Conservation (phyloP, 2,113 vertebrate genomes). For the Dipodomys merriami region DNA sequence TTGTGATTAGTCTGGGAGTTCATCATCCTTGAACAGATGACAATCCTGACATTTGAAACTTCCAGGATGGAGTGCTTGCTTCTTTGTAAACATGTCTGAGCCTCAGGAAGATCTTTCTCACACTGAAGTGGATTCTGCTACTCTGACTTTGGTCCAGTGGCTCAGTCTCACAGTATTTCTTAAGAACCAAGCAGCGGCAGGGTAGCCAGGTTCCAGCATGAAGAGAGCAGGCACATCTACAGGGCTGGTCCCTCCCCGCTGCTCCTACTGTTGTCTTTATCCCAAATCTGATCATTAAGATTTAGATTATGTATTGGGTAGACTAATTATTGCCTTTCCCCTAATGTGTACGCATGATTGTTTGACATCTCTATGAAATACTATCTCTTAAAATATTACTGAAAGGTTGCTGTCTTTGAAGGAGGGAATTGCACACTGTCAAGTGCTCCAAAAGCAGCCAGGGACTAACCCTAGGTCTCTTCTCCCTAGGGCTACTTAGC, state of each 20-base stretch:
- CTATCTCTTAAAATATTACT: not conserved
- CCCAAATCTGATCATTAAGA: not conserved
- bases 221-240: not conserved
- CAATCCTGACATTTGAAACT: not conserved
- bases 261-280: not conserved
- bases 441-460: not conserved
- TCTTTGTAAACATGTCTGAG: not conserved
- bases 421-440: not conserved
- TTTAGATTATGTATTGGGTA: not conserved
- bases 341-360: not conserved
- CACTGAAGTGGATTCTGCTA: not conserved
- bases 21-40: not conserved
- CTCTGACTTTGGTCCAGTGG: not conserved
- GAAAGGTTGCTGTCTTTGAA: not conserved
- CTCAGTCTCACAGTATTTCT: not conserved
- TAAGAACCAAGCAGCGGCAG: not conserved
- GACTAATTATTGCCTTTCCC: conserved; percentile 24
- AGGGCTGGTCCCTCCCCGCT: accelerated
- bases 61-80: not conserved
- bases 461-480: not conserved
- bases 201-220: not conserved
- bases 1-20: not conserved
- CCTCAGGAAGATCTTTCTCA: conserved; percentile 5
- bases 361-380: not conserved
- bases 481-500: not conserved